A percentile compares a stretch with the other conserved stretches of the same genome.
phyloP scores from a whole-genome alignment of 2,888 invertebrate genomes.

The Clusia tigrina region DNA sequence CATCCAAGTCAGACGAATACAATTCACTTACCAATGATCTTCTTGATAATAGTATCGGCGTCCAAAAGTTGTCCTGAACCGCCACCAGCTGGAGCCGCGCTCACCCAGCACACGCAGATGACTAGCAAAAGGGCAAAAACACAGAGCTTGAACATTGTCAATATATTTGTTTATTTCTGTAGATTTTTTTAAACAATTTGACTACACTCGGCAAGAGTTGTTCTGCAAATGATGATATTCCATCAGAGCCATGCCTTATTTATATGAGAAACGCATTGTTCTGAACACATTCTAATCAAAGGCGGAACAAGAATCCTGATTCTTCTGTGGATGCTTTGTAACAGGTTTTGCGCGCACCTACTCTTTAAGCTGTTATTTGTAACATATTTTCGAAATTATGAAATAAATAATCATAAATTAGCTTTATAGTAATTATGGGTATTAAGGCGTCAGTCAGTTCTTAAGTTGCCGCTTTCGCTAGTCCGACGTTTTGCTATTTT shows the following conservation, averaged over 20 bases:
- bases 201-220: not conserved
- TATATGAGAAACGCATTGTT: conserved; percentile 12
- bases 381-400: conserved; percentile 16
- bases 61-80: conserved; percentile 42
- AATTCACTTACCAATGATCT: conserved; percentile 43
- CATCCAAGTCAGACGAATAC: not conserved
- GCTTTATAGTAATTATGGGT: conserved; percentile 11
- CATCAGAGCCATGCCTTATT: conserved; percentile 6
- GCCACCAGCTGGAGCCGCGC: conserved; percentile 41
- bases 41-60: conserved; percentile 44
- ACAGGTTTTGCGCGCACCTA: not conserved
- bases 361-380: not conserved
- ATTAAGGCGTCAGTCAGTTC: not conserved
- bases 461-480: conserved; percentile 12
- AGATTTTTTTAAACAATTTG: not conserved
- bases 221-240: conserved; percentile 8
- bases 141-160: too few relatives aligned
- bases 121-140: conserved; percentile 36
- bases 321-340: too few relatives aligned
- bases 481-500: too few relatives aligned
- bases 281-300: not conserved
- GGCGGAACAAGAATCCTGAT: not conserved
- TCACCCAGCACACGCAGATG: conserved; percentile 36
- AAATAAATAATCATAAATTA: conserved; percentile 27
- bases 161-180: too few relatives aligned